These are phyloP conservation scores for Lamellibrachia columna DNA, from an alignment of 2,888 invertebrate species.

Conservation along the genomic window DNA sequence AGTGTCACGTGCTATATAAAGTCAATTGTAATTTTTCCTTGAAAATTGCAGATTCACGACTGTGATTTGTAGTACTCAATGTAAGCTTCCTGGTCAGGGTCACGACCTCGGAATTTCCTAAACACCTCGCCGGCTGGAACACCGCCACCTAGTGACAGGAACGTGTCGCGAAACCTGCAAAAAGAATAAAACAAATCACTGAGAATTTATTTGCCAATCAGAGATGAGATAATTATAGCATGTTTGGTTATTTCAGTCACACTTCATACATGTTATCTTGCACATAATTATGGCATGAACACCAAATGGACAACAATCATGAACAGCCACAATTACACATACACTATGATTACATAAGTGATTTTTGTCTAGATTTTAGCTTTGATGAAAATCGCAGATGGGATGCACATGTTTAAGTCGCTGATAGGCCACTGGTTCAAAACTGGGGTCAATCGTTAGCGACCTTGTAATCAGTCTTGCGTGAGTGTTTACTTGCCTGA, in stretches of 20 bases:
- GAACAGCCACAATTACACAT: no score
- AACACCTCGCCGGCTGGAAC: slow-evolving; percentile 86
- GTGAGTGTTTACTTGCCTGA: no score
- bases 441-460: no score
- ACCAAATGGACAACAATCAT: no score
- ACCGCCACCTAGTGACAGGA: slow-evolving; percentile 83
- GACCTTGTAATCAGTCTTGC: no score
- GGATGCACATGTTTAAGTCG: no score
- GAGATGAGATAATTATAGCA: background rate
- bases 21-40: background rate
- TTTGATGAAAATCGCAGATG: no score
- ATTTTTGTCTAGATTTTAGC: no score
- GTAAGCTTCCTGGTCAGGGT: slow-evolving; percentile 86
- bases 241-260: background rate
- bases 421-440: no score
- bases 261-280: no score
- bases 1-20: background rate
- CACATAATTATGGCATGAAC: no score
- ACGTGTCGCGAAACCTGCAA: slow-evolving; percentile 79
- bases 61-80: slow-evolving; percentile 71
- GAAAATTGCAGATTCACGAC: slow-evolving; percentile 37
- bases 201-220: background rate
- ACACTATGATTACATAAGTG: no score
- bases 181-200: background rate
- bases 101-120: slow-evolving; percentile 88